Percentiles rank a stretch among this genome's conserved stretches.
These are phyloP conservation scores for Coreoperca whiteheadi DNA, from an alignment of 2,113 vertebrate species.

Conservation along the genomic window DNA sequence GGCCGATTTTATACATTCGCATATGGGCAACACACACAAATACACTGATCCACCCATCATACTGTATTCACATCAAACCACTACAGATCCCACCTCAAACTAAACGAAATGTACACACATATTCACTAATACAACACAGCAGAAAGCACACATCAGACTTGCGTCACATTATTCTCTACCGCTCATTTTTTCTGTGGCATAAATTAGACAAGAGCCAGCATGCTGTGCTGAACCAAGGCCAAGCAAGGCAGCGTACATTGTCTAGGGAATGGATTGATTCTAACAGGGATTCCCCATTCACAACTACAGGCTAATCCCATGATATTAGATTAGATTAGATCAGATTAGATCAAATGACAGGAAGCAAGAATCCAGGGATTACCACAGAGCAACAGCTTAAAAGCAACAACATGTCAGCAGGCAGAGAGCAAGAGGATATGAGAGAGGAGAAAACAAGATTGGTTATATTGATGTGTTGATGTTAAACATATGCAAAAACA, in stretches of 20 bases:
- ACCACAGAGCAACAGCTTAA: conserved; percentile 63
- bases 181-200: background rate
- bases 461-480: conserved; percentile 29
- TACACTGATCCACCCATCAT: background rate
- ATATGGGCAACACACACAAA: background rate
- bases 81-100: background rate
- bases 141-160: background rate
- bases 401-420: conserved; percentile 44
- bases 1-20: background rate
- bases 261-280: conserved; percentile 48
- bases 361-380: conserved; percentile 72
- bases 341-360: conserved; percentile 72
- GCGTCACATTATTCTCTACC: background rate
- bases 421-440: background rate
- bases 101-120: conserved; percentile 12
- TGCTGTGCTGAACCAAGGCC: conserved; percentile 26
- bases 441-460: conserved; percentile 2
- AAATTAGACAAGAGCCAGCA: conserved; percentile 8
- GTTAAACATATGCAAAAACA: conserved; percentile 25
- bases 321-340: conserved; percentile 74
- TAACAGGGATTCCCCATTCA: conserved; percentile 54
- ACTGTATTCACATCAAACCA: background rate
- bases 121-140: conserved; percentile 28
- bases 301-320: conserved; percentile 69
- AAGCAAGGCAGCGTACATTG: conserved; percentile 20